These are phyloP conservation scores for Anguilla japonica DNA, from an alignment of 2,113 vertebrate species.

Conservation along the genomic window DNA sequence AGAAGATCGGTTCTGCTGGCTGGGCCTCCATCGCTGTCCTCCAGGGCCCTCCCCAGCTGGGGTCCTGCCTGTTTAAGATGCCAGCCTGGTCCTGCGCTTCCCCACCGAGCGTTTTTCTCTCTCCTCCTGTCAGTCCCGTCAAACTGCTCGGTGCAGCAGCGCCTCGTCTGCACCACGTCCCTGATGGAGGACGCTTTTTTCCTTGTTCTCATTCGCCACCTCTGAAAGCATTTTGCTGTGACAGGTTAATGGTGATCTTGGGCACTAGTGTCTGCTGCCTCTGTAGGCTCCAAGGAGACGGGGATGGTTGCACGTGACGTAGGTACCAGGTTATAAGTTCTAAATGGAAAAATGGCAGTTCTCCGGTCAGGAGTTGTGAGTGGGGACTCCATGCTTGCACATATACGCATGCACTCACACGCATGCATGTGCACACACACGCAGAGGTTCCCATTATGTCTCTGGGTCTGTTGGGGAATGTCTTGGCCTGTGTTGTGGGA, in stretches of 20 bases:
- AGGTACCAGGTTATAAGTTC: too few relatives aligned
- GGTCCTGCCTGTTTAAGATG: not conserved
- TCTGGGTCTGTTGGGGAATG: not conserved
- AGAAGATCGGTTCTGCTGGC: not conserved
- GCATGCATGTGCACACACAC: too few relatives aligned
- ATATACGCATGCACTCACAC: too few relatives aligned
- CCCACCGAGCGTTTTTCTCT: not conserved
- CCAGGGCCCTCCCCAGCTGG: not conserved
- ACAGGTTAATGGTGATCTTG: constrained; percentile 7
- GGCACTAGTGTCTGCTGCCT: constrained; percentile 15
- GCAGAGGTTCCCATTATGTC: too few relatives aligned
- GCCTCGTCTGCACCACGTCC: not conserved
- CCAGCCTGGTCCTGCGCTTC: not conserved
- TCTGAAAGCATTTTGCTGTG: not conserved
- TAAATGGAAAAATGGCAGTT: too few relatives aligned
- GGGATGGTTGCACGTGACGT: not conserved
- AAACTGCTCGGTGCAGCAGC: not conserved
- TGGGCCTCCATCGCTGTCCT: not conserved
- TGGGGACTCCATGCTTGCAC: too few relatives aligned
- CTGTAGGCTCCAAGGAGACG: not conserved
- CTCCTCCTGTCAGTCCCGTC: not conserved
- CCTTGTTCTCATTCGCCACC: not conserved
- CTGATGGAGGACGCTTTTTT: not conserved
- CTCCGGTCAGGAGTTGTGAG: too few relatives aligned
- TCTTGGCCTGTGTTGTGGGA: not conserved